These are phyloP conservation scores for Lepidonotus clava DNA, from an alignment of 2,888 invertebrate species.

Conservation along the genomic window DNA sequence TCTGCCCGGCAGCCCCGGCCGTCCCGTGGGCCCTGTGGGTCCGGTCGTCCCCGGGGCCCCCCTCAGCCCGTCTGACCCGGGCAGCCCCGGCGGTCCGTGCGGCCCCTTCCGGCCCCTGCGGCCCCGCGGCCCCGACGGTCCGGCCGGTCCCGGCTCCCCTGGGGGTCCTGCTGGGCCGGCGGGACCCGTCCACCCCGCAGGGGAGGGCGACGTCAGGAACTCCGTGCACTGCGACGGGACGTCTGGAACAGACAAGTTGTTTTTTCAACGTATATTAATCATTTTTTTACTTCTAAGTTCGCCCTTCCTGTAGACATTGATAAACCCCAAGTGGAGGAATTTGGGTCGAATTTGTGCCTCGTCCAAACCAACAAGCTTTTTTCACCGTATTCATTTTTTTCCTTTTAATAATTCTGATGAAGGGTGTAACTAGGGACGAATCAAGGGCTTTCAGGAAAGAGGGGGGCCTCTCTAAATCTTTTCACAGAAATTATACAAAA, in stretches of 20 bases:
- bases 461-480: too few relatives aligned
- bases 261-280: too few relatives aligned
- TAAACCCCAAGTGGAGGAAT: too few relatives aligned
- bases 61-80: constrained; percentile 27
- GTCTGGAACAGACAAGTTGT: background rate
- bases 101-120: constrained; percentile 44
- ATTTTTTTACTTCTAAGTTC: too few relatives aligned
- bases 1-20: constrained; percentile 57
- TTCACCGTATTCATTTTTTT: too few relatives aligned
- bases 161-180: constrained; percentile 30
- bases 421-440: too few relatives aligned
- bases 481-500: too few relatives aligned
- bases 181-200: background rate
- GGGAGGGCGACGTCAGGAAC: background rate
- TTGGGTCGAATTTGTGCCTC: too few relatives aligned
- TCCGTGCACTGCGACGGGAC: constrained; percentile 29
- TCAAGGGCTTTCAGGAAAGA: too few relatives aligned
- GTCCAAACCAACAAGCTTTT: too few relatives aligned
- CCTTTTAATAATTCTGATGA: too few relatives aligned
- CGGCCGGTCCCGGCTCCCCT: constrained; percentile 52
- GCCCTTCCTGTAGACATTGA: too few relatives aligned
- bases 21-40: constrained; percentile 44
- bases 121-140: constrained; percentile 48
- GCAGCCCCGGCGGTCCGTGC: background rate
- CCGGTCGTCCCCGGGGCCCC: constrained; percentile 47